phyloP scores from a whole-genome alignment of 2,797 vertebrate species.

The Alosa sapidissima region DNA sequence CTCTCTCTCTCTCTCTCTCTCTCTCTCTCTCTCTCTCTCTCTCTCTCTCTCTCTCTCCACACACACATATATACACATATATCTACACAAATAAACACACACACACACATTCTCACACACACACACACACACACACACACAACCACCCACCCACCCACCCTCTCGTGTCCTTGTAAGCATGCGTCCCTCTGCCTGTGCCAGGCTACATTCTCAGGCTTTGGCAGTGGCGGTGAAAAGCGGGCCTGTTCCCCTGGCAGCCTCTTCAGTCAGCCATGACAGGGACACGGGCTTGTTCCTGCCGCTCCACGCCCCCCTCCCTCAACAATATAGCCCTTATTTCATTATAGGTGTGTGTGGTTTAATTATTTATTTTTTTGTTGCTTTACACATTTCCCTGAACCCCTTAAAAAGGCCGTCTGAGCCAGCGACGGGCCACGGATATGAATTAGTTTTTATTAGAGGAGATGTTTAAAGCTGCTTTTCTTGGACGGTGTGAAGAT shows the following conservation, averaged over 20 bases:
- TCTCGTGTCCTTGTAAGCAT: background rate
- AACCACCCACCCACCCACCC: background rate
- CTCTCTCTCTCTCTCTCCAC: background rate
- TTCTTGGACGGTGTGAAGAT: conserved; percentile 62
- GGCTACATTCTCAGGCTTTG: background rate
- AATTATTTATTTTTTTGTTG: background rate
- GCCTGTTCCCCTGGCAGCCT: conserved; percentile 1
- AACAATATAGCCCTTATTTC: conserved; percentile 20
- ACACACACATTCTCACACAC: conserved; percentile 29
- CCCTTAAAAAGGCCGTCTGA: background rate
- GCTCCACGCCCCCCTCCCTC: background rate
- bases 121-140: conserved; percentile 7
- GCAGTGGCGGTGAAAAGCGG: background rate
- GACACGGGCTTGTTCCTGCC: conserved; percentile 8
- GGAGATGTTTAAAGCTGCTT: conserved; percentile 48
- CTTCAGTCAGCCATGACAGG: background rate
- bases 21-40: too few relatives aligned
- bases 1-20: too few relatives aligned
- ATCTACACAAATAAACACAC: conserved; percentile 30
- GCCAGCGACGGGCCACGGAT: background rate
- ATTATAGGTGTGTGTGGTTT: conserved; percentile 32
- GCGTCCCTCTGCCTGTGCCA: background rate
- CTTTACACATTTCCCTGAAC: conserved; percentile 5
- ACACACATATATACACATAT: background rate
- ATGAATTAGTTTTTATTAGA: conserved; percentile 26